phyloP scores from a whole-genome alignment of 2,113 vertebrate genomes.

The Pelusios castaneus region DNA sequence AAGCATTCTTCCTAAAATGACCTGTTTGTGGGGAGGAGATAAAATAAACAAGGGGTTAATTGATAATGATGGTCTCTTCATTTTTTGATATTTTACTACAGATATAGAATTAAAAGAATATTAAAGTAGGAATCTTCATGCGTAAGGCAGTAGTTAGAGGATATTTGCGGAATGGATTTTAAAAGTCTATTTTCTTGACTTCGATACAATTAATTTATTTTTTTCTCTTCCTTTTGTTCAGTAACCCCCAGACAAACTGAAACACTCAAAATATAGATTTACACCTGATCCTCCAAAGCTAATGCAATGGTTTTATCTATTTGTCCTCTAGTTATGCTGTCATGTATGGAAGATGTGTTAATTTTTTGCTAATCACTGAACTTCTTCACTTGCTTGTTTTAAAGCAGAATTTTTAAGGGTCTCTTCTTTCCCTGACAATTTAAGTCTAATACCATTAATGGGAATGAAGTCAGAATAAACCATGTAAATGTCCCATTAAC shows the following conservation, averaged over 20 bases:
- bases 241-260: not conserved
- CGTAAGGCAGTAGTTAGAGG: not conserved
- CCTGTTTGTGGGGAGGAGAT: conserved; percentile 6
- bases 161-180: not conserved
- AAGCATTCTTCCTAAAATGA: not conserved
- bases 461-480: not conserved
- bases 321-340: not conserved
- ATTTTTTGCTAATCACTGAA: not conserved
- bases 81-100: not conserved
- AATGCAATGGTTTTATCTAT: not conserved
- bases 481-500: not conserved
- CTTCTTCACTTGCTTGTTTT: not conserved
- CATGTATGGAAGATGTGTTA: not conserved
- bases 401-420: not conserved
- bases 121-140: not conserved
- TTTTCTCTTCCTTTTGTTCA: not conserved
- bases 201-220: not conserved
- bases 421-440: not conserved
- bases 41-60: not conserved
- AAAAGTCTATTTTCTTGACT: not conserved
- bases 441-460: not conserved
- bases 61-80: not conserved
- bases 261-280: not conserved
- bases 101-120: not conserved
- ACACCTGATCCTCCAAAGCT: not conserved